Evolutionary conservation across 2,888 invertebrate genomes (phyloP).

Genomic region (Bembecia ichneumoniformis): DNA sequence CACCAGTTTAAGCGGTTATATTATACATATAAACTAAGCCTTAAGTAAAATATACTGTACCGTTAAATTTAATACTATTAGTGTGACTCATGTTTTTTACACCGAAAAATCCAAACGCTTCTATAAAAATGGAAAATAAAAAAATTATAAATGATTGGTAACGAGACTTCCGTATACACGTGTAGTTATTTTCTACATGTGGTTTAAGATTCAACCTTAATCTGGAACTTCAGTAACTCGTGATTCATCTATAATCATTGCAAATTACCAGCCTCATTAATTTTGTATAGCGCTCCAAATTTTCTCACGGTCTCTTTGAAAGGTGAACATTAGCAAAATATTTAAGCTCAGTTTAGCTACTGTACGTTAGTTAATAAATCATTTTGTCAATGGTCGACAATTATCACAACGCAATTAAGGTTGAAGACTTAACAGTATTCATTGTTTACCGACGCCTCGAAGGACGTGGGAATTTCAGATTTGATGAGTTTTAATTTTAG

Average conservation of each 20-base stretch:
- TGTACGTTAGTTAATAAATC: constrained; percentile 45
- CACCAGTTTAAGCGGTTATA: too few relatives aligned
- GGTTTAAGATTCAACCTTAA: too few relatives aligned
- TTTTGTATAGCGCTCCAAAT: constrained; percentile 20
- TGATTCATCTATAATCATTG: constrained; percentile 9
- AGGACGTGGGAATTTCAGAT: constrained; percentile 31
- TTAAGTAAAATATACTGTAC: too few relatives aligned
- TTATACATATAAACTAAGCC: too few relatives aligned
- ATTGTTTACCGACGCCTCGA: constrained; percentile 10
- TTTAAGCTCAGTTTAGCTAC: constrained; percentile 13
- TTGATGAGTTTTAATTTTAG: neutral
- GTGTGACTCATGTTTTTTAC: too few relatives aligned
- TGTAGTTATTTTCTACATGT: too few relatives aligned
- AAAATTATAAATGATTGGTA: too few relatives aligned
- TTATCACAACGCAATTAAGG: constrained; percentile 69
- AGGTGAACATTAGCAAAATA: constrained; percentile 40
- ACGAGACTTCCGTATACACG: too few relatives aligned
- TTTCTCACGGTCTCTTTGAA: constrained; percentile 41
- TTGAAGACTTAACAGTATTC: constrained; percentile 34
- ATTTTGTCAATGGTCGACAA: constrained; percentile 53
- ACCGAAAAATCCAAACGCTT: too few relatives aligned
- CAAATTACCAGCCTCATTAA: constrained; percentile 28
- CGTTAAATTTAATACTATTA: too few relatives aligned
- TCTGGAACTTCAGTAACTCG: too few relatives aligned
- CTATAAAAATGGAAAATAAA: too few relatives aligned